phyloP scores from a whole-genome alignment of 2,888 invertebrate genomes.

The Lasiommata megera region DNA sequence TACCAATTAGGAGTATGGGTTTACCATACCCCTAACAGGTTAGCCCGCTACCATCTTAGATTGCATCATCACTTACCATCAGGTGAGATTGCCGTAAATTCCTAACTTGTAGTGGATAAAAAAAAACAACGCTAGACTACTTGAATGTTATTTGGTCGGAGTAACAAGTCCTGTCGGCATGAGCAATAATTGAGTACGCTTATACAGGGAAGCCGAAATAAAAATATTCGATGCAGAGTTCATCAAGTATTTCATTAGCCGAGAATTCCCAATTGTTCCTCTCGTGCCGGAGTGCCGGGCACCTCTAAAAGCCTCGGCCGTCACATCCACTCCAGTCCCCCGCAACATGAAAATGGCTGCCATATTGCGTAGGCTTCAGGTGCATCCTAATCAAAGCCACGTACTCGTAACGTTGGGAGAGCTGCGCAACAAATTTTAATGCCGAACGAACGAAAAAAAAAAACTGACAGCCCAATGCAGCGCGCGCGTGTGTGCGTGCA shows the following conservation, averaged over 20 bases:
- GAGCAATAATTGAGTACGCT: too few species aligned
- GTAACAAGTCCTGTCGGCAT: too few species aligned
- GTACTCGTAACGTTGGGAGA: conserved; percentile 43
- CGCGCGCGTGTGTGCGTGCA: conserved; percentile 57
- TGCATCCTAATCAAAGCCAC: conserved; percentile 62
- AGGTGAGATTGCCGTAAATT: too few species aligned
- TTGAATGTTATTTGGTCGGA: too few species aligned
- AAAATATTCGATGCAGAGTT: background rate
- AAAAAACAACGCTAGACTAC: too few species aligned
- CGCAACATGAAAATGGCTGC: conserved; percentile 30
- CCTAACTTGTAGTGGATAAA: too few species aligned
- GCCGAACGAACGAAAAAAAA: conserved; percentile 68
- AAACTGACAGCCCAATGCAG: conserved; percentile 63
- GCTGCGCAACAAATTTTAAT: conserved; percentile 63
- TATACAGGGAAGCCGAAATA: too few species aligned
- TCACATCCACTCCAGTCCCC: conserved; percentile 28
- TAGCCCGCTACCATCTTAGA: too few species aligned
- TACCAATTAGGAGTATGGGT: too few species aligned
- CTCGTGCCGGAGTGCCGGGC: too few species aligned
- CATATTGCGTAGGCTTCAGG: conserved; percentile 53
- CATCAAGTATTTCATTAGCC: conserved; percentile 7
- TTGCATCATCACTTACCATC: too few species aligned
- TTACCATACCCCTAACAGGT: too few species aligned
- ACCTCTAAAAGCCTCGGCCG: conserved; percentile 20
- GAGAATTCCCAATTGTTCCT: conserved; percentile 6